These are phyloP conservation scores for Athalia circularis DNA, from an alignment of 2,888 invertebrate species.

Conservation along the genomic window DNA sequence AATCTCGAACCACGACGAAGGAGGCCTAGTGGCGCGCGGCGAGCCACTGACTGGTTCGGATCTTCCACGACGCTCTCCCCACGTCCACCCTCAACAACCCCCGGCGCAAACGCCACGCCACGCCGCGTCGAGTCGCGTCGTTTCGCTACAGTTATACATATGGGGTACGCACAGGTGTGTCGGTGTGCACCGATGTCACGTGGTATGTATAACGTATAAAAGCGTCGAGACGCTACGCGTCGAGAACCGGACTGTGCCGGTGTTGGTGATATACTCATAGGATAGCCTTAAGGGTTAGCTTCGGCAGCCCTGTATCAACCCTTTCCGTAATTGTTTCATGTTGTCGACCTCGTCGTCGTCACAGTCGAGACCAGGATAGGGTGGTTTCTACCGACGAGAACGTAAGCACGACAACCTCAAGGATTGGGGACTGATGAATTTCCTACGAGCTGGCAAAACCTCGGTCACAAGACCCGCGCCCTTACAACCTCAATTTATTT, in stretches of 20 bases:
- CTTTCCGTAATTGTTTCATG: conserved; percentile 35
- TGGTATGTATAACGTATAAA: too few relatives aligned
- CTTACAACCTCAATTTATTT: not conserved
- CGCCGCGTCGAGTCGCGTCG: conserved; percentile 47
- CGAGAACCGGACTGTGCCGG: too few relatives aligned
- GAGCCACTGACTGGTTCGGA: conserved; percentile 71
- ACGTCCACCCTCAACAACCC: conserved; percentile 60
- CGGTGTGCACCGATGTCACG: not conserved
- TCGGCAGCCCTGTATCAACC: conserved; percentile 20
- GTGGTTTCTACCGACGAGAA: not conserved
- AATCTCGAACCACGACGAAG: conserved; percentile 24
- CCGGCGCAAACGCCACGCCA: conserved; percentile 70
- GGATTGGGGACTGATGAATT: conserved; percentile 15
- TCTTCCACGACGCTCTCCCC: conserved; percentile 50
- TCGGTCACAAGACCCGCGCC: not conserved
- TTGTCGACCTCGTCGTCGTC: not conserved
- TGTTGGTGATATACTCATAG: not conserved
- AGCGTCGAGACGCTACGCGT: too few relatives aligned
- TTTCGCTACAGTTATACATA: not conserved
- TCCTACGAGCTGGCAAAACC: not conserved
- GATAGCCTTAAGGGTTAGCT: not conserved
- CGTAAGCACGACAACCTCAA: conserved; percentile 6
- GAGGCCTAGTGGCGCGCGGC: conserved; percentile 70
- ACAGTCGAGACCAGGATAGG: not conserved
- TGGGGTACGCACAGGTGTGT: too few relatives aligned